Percentiles rank a stretch among this genome's conserved stretches.
These are phyloP conservation scores for Rhagium mordax DNA, from an alignment of 2,888 invertebrate genomes.

Conservation along the genomic window DNA sequence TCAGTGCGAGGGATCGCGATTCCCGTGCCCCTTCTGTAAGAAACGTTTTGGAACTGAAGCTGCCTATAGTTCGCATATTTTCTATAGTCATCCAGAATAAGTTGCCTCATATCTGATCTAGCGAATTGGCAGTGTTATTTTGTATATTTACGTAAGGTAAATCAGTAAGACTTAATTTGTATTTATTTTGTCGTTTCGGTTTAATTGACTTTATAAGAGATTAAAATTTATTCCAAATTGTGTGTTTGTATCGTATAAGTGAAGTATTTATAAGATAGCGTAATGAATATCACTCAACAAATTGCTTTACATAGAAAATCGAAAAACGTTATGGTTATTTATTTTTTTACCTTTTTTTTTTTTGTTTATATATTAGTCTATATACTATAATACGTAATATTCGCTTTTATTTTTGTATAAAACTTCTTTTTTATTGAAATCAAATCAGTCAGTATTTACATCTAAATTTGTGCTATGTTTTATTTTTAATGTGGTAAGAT, in stretches of 20 bases:
- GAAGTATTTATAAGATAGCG: conserved; percentile 47
- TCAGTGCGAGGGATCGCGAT: conserved; percentile 68
- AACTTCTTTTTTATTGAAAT: conserved; percentile 23
- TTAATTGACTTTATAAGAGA: conserved; percentile 31
- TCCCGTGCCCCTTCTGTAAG: conserved; percentile 70
- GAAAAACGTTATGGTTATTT: conserved; percentile 39
- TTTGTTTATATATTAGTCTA: conserved; percentile 31
- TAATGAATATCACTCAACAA: conserved; percentile 39
- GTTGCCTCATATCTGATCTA: conserved; percentile 1
- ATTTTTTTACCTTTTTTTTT: conserved; percentile 36
- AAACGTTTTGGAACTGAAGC: conserved; percentile 69
- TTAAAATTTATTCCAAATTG: conserved; percentile 43
- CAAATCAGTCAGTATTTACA: conserved; percentile 39
- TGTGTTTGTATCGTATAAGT: conserved; percentile 46
- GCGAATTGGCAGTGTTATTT: neutral
- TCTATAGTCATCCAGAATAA: conserved; percentile 70
- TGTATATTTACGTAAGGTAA: conserved; percentile 30
- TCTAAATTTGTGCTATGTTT: conserved; percentile 17
- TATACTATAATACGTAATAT: neutral
- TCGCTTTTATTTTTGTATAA: conserved; percentile 42
- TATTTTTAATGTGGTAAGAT: conserved; percentile 32
- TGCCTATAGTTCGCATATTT: conserved; percentile 70
- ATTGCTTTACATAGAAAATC: conserved; percentile 14
- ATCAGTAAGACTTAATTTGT: conserved; percentile 33
- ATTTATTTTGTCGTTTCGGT: conserved; percentile 26